Evolutionary conservation across 2,888 invertebrate genomes (phyloP), one percentile per base, ranked within the genome.

Genomic region (Brachyopa scutellaris): DNA sequence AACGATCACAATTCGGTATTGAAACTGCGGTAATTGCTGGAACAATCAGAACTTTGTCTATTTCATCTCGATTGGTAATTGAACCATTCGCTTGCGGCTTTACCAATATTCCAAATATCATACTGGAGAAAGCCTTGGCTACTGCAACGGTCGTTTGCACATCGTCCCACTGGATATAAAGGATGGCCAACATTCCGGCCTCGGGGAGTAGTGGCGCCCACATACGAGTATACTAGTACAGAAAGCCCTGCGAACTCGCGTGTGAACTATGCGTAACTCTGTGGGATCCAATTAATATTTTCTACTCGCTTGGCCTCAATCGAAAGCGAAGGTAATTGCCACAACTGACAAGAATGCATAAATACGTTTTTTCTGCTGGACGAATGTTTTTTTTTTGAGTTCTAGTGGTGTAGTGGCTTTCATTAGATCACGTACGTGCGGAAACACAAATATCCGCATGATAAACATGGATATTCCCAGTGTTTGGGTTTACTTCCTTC

Each of bases 241-340:
- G 8, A 23, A 13, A 7, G 51, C 21, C 3, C 31, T 38, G 42
- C 36, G 59, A 70, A 53, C 59, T 74, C 69, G 80, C 62, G 49
- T 74, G 74, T 42, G 45, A 74, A 55, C 45, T 49, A 15, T 49
- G 55, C 59, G 45, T 55, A 62, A 45, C 40, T 49, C 26, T 29
- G 36, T 53, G 66, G 72, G 17, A 31, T 38, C 47, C 55, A 74
- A 80, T 74, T 80, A 69, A 80, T 76, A 69, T 69, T 80, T 69
- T 69, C 69, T 57, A 69, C 76, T 62, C 36, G 57, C 29, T 23
- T 57, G 69, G 57, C 80, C 80, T 74, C 62, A 69, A 69, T 80
- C 55, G 69, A 69, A 74, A 76, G 57, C 69, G 74, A 74, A 80
- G 62, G 69, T 80, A 80, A 74, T 80, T 69, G 73, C 76, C 36